Percentiles rank a stretch among this genome's conserved stretches.
Conservation (phyloP, 2,113 vertebrate genomes). For the Uria aalge region DNA sequence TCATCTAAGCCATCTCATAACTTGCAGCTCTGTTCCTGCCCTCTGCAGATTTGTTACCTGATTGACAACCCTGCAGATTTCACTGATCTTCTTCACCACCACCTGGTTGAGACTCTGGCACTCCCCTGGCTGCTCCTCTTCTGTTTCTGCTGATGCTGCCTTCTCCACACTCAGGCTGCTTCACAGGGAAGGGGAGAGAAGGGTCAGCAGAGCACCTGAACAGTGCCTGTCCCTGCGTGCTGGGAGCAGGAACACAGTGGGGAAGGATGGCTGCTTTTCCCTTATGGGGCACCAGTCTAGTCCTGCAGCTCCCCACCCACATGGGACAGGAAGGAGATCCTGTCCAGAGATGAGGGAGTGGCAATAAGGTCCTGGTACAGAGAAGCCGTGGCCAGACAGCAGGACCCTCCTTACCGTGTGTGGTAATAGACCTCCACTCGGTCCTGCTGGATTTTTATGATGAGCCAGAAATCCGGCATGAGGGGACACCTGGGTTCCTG, state of each 20-base stretch:
- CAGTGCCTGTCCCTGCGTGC: background rate
- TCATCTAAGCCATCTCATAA: background rate
- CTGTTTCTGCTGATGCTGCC: conserved; percentile 59
- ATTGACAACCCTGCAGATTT: conserved; percentile 94
- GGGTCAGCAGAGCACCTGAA: background rate
- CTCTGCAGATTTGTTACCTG: conserved; percentile 79
- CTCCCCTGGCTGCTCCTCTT: conserved; percentile 79
- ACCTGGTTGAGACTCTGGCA: conserved; percentile 85
- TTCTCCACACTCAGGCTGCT: conserved; percentile 68
- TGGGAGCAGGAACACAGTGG: background rate
- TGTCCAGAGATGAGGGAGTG: background rate
- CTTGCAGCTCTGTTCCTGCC: background rate
- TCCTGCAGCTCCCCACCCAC: background rate
- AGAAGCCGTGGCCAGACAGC: background rate
- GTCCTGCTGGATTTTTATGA: conserved; percentile 89
- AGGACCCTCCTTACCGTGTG: conserved; percentile 77
- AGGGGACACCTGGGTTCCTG: conserved; percentile 74
- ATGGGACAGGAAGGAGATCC: background rate
- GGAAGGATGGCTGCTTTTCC: background rate
- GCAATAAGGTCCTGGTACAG: background rate
- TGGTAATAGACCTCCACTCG: conserved; percentile 93
- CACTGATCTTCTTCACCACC: conserved; percentile 88
- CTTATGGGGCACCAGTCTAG: background rate
- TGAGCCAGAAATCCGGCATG: conserved; percentile 96
- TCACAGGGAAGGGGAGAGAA: background rate